Conservation (phyloP, 2,113 vertebrate species). For the Oostethus manadensis region DNA sequence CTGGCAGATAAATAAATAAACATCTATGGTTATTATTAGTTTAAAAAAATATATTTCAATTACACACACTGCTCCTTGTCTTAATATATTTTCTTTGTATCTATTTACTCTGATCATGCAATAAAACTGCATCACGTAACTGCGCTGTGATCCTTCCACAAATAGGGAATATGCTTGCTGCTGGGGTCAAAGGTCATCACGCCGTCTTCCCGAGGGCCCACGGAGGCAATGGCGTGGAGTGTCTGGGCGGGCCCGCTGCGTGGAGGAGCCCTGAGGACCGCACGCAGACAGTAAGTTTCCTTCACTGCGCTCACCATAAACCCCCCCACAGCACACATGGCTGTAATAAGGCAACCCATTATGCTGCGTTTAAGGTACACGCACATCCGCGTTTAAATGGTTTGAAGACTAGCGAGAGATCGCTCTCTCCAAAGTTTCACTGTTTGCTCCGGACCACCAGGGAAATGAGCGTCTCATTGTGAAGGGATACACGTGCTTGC, state of each 20-base stretch:
- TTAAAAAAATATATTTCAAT: no score
- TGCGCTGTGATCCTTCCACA: background rate
- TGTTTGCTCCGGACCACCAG: conserved; percentile 67
- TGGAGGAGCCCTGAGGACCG: conserved; percentile 69
- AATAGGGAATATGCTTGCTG: background rate
- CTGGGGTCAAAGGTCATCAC: conserved; percentile 41
- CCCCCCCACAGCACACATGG: conserved; percentile 64
- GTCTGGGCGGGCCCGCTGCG: conserved; percentile 50
- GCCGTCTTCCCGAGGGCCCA: conserved; percentile 25
- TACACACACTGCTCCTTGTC: no score
- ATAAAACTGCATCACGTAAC: background rate
- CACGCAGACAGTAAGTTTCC: conserved; percentile 69
- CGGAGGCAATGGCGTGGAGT: conserved; percentile 47
- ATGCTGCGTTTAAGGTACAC: conserved; percentile 70
- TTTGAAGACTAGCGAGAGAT: conserved; percentile 71
- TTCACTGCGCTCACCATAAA: conserved; percentile 64
- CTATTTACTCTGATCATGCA: no score
- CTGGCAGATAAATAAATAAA: no score
- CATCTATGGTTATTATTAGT: no score
- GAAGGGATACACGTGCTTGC: background rate
- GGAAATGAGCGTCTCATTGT: conserved; percentile 38
- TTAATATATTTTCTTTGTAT: no score
- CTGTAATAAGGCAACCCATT: conserved; percentile 74
- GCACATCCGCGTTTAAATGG: conserved; percentile 73
- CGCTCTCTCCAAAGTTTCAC: conserved; percentile 47